Evolutionary conservation across 2,113 vertebrate species (phyloP).

Genomic region (Struthio camelus): DNA sequence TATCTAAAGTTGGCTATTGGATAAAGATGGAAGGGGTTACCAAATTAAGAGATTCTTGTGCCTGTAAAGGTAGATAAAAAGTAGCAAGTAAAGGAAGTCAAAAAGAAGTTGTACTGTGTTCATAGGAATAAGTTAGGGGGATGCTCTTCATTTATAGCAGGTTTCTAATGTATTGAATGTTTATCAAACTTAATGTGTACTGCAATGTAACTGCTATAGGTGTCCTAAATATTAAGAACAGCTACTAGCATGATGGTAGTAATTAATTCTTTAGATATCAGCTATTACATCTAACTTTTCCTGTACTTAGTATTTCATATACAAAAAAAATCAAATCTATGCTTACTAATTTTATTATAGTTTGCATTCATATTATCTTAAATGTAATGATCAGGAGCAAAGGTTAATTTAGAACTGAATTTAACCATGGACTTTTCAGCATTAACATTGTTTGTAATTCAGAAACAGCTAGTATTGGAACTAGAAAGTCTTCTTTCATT

Average conservation of each 20-base stretch:
- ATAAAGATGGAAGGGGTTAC: background rate
- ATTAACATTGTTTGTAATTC: background rate
- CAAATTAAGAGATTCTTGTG: background rate
- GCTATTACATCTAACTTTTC: background rate
- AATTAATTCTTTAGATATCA: background rate
- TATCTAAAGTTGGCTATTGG: background rate
- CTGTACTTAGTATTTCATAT: background rate
- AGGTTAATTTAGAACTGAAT: background rate
- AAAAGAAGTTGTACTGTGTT: background rate
- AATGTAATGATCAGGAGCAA: background rate
- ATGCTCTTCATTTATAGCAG: background rate
- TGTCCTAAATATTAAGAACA: background rate
- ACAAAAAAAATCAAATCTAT: background rate
- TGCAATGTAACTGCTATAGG: background rate
- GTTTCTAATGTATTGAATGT: background rate
- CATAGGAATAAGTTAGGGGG: background rate
- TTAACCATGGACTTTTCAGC: background rate
- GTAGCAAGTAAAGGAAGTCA: background rate
- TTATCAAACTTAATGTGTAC: background rate
- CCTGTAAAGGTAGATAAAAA: background rate
- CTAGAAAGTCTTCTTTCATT: background rate
- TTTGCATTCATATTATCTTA: background rate
- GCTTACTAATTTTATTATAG: background rate
- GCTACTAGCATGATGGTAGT: background rate
- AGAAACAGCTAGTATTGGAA: background rate